Conservation (phyloP, 2,113 vertebrate genomes). For the Zosterops japonicus region DNA sequence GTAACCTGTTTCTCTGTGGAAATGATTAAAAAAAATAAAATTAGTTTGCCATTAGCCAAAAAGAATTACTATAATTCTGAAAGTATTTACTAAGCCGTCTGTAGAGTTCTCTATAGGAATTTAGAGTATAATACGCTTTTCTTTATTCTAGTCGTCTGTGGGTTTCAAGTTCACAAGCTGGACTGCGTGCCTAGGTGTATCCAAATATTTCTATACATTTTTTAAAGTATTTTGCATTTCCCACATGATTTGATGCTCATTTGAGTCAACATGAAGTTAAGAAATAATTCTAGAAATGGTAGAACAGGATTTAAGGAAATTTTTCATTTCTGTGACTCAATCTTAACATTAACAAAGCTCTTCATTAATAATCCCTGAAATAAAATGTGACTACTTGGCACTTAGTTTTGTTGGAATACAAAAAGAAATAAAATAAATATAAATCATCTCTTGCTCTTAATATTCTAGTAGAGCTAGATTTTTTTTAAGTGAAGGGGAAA, state of each 20-base stretch:
- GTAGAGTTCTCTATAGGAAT: neutral
- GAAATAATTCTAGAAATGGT: neutral
- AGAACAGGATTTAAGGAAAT: neutral
- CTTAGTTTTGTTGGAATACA: neutral
- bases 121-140: neutral
- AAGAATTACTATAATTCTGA: neutral
- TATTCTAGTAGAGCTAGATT: neutral
- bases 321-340: neutral
- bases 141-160: neutral
- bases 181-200: neutral
- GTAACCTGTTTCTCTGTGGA: neutral
- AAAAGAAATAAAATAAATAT: neutral
- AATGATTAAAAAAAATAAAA: neutral
- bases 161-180: neutral
- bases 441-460: neutral
- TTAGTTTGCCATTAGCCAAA: neutral
- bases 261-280: neutral
- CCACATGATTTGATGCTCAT: neutral
- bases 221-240: neutral
- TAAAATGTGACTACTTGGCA: neutral
- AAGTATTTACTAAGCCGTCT: neutral
- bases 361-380: neutral
- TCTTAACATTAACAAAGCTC: neutral
- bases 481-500: neutral
- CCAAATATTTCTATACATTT: neutral